Percentiles rank a stretch among this genome's conserved stretches.
These are phyloP conservation scores for Etheostoma spectabile DNA, from an alignment of 2,113 vertebrate species.

Conservation along the genomic window DNA sequence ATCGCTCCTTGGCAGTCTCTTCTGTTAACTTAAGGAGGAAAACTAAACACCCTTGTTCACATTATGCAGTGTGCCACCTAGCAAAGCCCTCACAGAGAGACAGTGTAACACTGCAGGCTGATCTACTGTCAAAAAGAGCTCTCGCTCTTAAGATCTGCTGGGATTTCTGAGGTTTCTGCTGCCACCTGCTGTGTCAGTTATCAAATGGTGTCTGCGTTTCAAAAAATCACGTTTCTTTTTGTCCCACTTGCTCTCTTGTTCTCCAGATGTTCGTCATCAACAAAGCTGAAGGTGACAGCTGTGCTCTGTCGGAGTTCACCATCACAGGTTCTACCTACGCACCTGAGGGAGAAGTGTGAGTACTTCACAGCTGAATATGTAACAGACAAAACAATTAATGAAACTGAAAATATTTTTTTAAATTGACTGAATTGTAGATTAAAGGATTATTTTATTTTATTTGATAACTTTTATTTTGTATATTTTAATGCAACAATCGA, in stretches of 20 bases:
- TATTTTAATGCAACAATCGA: neutral
- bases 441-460: no score
- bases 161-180: slow-evolving; percentile 53
- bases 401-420: neutral
- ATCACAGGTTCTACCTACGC: slow-evolving; percentile 97
- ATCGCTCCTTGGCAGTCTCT: slow-evolving; percentile 38
- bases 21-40: slow-evolving; percentile 55
- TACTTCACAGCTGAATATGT: slow-evolving; percentile 50
- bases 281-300: slow-evolving; percentile 90
- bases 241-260: slow-evolving; percentile 30
- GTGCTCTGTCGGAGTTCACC: slow-evolving; percentile 93
- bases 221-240: slow-evolving; percentile 13
- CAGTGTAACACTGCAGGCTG: slow-evolving; percentile 28
- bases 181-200: slow-evolving; percentile 64
- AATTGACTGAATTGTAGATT: neutral
- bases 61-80: slow-evolving; percentile 44
- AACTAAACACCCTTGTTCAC: slow-evolving; percentile 44
- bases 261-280: slow-evolving; percentile 95
- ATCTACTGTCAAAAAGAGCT: slow-evolving; percentile 10
- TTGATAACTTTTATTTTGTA: no score
- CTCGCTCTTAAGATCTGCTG: neutral
- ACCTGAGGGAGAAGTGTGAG: slow-evolving; percentile 98
- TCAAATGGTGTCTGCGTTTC: slow-evolving; percentile 9
- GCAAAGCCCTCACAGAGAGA: slow-evolving; percentile 1
- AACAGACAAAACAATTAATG: neutral